phyloP scores from a whole-genome alignment of 2,888 invertebrate genomes.

The Stictocephala bisonia region DNA sequence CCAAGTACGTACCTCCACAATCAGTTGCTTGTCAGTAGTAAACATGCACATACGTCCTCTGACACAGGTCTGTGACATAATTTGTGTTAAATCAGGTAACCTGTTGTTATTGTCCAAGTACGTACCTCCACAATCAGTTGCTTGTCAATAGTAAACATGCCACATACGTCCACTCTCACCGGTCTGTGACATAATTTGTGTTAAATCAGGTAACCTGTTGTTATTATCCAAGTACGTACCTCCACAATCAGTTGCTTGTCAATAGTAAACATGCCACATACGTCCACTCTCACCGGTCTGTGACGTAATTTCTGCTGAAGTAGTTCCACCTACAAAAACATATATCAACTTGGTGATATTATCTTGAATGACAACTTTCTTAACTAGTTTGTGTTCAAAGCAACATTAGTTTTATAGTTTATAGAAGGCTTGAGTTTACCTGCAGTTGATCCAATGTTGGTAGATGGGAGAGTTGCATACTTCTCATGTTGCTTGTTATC shows the following conservation, averaged over 20 bases:
- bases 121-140: background rate
- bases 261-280: slow-evolving; percentile 4
- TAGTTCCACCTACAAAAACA: slow-evolving; percentile 15
- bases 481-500: slow-evolving; percentile 7
- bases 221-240: background rate
- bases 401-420: no score
- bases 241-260: slow-evolving; percentile 7
- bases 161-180: background rate
- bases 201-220: background rate
- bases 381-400: no score
- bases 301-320: background rate
- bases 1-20: no score
- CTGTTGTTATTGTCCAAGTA: background rate
- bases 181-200: background rate
- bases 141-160: background rate
- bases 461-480: background rate
- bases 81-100: no score
- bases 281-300: slow-evolving; percentile 1
- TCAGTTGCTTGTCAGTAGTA: no score
- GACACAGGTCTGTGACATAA: no score
- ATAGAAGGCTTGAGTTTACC: no score
- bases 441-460: slow-evolving; percentile 21
- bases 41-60: no score
- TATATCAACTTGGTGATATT: background rate
- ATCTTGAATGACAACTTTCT: background rate